Conservation (phyloP, 1,140 invertebrate genomes). For the Ceratina japonica region DNA sequence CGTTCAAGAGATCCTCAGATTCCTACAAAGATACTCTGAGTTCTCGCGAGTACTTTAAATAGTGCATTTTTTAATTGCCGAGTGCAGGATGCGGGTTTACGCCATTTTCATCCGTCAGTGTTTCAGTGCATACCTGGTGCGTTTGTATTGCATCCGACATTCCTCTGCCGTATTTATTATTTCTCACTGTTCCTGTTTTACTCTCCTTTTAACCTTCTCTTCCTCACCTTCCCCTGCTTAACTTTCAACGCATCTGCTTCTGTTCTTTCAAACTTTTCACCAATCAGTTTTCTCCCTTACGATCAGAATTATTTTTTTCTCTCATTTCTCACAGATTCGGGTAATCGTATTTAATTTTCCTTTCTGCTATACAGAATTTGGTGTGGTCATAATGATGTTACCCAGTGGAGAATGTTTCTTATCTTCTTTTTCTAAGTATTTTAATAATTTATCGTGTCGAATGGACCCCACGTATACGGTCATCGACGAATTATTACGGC, state of each 20-base stretch:
- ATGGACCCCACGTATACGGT: conserved; percentile 48
- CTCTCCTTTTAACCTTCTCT: conserved; percentile 12
- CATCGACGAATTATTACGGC: conserved; percentile 57
- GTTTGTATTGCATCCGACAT: conserved; percentile 10
- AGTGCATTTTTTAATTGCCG: conserved; percentile 25
- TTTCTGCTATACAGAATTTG: too few relatives aligned
- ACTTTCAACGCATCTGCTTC: neutral
- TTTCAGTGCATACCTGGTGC: conserved; percentile 20
- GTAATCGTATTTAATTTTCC: too few relatives aligned
- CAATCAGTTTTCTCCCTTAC: conserved; percentile 31
- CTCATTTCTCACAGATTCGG: too few relatives aligned
- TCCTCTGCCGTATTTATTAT: conserved; percentile 32
- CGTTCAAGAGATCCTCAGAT: conserved; percentile 11
- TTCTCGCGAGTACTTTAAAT: conserved; percentile 15
- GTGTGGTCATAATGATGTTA: too few relatives aligned
- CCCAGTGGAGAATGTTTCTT: too few relatives aligned
- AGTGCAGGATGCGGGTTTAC: conserved; percentile 37
- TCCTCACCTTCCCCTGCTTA: neutral
- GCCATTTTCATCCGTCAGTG: conserved; percentile 18
- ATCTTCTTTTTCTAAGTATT: conserved; percentile 34
- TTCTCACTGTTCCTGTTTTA: conserved; percentile 37
- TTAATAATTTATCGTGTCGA: conserved; percentile 58
- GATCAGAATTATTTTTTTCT: too few relatives aligned
- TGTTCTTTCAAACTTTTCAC: neutral
- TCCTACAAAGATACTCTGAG: conserved; percentile 12